phyloP scores from a whole-genome alignment of 2,888 invertebrate genomes.

The Pollenia griseotomentosa region DNA sequence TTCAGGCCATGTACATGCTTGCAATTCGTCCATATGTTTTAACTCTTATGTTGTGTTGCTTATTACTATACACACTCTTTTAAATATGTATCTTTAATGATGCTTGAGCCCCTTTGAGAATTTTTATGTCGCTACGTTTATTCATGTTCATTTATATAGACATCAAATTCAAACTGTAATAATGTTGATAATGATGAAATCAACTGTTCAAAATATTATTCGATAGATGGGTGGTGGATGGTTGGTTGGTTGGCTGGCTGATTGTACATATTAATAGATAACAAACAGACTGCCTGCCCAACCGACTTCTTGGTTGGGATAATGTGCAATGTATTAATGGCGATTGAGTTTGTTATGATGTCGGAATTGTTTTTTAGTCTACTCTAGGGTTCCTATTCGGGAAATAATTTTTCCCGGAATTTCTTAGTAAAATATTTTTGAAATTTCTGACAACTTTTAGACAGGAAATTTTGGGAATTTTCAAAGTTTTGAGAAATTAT shows the following conservation, averaged over 20 bases:
- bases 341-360: slow-evolving; percentile 21
- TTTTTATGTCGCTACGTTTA: slow-evolving; percentile 18
- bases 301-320: not conserved
- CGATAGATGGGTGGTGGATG: not conserved
- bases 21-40: not conserved
- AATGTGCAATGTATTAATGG: not conserved
- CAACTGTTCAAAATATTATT: slow-evolving; percentile 14
- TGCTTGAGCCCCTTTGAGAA: slow-evolving; percentile 48
- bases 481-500: no score
- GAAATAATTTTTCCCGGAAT: no score
- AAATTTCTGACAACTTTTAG: no score
- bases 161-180: slow-evolving; percentile 13
- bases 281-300: not conserved
- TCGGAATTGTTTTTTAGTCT: not conserved
- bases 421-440: no score
- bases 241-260: not conserved
- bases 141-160: slow-evolving; percentile 2
- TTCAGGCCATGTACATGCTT: not conserved
- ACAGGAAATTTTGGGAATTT: no score
- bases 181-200: slow-evolving; percentile 41
- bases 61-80: not conserved
- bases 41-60: not conserved
- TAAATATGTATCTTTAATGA: slow-evolving; percentile 15
- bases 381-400: no score
- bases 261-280: slow-evolving; percentile 20